Evolutionary conservation across 2,888 invertebrate species (phyloP).

Genomic region (Lymantria dispar): DNA sequence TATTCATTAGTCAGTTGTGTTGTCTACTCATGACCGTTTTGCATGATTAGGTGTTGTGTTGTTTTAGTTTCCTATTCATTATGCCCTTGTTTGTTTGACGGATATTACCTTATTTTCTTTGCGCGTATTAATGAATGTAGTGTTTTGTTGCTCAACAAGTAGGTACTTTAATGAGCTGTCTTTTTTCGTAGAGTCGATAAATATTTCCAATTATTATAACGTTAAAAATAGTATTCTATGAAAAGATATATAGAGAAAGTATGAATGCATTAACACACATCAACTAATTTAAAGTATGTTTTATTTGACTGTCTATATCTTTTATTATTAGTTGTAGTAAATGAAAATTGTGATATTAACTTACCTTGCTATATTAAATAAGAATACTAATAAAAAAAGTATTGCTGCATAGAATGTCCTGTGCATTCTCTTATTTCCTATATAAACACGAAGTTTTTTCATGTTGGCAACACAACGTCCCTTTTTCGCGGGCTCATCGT

Average conservation of each 20-base stretch:
- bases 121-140: constrained; percentile 9
- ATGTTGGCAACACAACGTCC: constrained; percentile 76
- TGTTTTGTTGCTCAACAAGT: too few species aligned
- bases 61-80: constrained; percentile 58
- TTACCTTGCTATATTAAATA: constrained; percentile 70
- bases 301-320: too few species aligned
- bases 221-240: too few species aligned
- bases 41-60: constrained; percentile 64
- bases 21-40: constrained; percentile 59
- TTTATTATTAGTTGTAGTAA: not conserved
- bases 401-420: constrained; percentile 57
- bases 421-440: constrained; percentile 67
- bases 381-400: constrained; percentile 64
- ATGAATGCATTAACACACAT: too few species aligned
- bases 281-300: too few species aligned
- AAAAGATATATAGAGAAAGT: too few species aligned
- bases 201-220: too few species aligned
- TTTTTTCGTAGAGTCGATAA: too few species aligned
- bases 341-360: constrained; percentile 20
- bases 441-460: constrained; percentile 52
- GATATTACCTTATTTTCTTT: constrained; percentile 40
- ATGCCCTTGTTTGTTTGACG: constrained; percentile 46
- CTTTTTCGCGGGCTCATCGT: constrained; percentile 65
- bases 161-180: too few species aligned
- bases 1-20: constrained; percentile 50